Evolutionary conservation across 2,113 vertebrate species (phyloP).

Genomic region (Edolisoma coerulescens): DNA sequence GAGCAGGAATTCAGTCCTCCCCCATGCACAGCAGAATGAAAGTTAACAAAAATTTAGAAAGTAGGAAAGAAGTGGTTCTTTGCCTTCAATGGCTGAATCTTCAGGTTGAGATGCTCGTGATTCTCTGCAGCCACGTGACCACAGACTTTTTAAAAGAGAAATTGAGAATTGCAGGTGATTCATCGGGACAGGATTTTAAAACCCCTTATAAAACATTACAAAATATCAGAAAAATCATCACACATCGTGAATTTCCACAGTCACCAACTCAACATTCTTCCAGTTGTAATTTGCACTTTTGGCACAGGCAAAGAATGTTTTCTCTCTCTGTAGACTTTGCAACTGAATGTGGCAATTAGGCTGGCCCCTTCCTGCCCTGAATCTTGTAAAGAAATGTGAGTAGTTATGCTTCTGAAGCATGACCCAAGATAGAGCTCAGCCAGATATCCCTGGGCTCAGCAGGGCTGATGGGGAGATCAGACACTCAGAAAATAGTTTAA

Average conservation of each 20-base stretch:
- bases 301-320: not conserved
- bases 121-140: accelerated
- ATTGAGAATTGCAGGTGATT: not conserved
- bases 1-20: not conserved
- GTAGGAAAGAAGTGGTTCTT: not conserved
- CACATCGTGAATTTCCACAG: not conserved
- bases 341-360: not conserved
- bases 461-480: not conserved
- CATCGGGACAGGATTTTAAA: not conserved
- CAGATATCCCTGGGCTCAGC: not conserved
- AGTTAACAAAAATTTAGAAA: not conserved
- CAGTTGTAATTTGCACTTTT: not conserved
- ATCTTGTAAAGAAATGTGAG: not conserved
- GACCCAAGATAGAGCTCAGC: not conserved
- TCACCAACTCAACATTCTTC: not conserved
- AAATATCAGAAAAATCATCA: not conserved
- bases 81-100: not conserved
- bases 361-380: not conserved
- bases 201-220: not conserved
- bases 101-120: not conserved
- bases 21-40: not conserved
- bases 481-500: not conserved
- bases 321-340: not conserved
- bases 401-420: not conserved
- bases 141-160: not conserved